Conservation (phyloP, 2,888 invertebrate genomes). For the Oeneis ivallda region DNA sequence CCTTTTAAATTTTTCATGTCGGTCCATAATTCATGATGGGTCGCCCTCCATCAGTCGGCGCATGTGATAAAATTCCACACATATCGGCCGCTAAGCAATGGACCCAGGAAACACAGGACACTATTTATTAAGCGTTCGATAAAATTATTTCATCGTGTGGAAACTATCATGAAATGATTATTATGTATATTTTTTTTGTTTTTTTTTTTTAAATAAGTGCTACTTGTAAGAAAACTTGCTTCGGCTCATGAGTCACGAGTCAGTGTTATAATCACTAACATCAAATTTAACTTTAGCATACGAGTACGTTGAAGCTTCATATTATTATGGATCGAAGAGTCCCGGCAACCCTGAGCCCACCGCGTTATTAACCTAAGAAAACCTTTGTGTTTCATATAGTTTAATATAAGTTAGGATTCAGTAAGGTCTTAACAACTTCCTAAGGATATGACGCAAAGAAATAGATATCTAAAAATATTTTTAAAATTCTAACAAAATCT, state of each 20-base stretch:
- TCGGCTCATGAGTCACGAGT: too few relatives aligned
- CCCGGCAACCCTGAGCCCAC: too few relatives aligned
- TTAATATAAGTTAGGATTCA: too few relatives aligned
- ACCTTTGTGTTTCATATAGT: too few relatives aligned
- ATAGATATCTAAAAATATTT: background rate
- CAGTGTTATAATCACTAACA: too few relatives aligned
- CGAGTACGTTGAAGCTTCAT: too few relatives aligned
- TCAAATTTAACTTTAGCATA: too few relatives aligned
- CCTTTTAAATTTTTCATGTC: constrained; percentile 57
- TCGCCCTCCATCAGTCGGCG: constrained; percentile 49
- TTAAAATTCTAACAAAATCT: background rate
- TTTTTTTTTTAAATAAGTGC: background rate
- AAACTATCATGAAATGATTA: background rate
- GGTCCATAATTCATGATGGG: constrained; percentile 70
- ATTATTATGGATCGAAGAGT: too few relatives aligned
- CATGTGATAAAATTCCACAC: constrained; percentile 64
- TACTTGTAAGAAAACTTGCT: too few relatives aligned
- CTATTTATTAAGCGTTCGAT: constrained; percentile 21
- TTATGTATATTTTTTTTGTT: background rate
- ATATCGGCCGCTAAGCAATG: constrained; percentile 53
- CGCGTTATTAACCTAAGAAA: too few relatives aligned
- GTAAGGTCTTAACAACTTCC: too few relatives aligned
- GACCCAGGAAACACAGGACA: constrained; percentile 23
- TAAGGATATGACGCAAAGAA: too few relatives aligned
- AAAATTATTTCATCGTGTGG: background rate